phyloP scores from a whole-genome alignment of 37 sponge, comb jelly and placozoan species.

The Halisarca cf. caerulea region DNA sequence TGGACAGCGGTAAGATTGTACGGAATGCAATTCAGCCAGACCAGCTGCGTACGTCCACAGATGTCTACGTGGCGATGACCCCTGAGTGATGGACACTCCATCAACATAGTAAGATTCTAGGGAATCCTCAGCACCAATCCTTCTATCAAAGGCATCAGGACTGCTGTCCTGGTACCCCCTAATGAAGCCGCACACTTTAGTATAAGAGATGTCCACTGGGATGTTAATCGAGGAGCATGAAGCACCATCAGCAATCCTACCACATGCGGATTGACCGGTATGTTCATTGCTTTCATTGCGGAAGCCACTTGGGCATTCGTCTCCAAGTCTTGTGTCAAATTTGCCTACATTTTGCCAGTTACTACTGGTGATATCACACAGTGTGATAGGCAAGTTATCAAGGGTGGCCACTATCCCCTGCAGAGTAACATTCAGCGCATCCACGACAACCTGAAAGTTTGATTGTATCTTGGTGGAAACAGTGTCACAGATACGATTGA shows the following conservation, averaged over 20 bases:
- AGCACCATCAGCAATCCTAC: background rate
- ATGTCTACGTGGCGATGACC: slow-evolving; percentile 4
- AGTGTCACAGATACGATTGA: too few species aligned
- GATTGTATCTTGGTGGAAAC: too few species aligned
- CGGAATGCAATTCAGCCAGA: background rate
- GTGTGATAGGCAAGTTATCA: too few species aligned
- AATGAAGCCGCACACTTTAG: slow-evolving; percentile 47
- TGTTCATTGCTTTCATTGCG: background rate
- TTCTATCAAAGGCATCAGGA: slow-evolving; percentile 17
- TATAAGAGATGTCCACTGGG: slow-evolving; percentile 4
- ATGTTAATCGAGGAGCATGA: slow-evolving; percentile 12
- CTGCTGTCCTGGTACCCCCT: slow-evolving; percentile 33
- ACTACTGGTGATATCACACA: slow-evolving; percentile 11
- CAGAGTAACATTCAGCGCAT: too few species aligned
- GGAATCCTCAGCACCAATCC: background rate
- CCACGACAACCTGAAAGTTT: too few species aligned
- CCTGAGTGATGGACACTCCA: slow-evolving; percentile 3
- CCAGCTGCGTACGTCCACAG: slow-evolving; percentile 11
- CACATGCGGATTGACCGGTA: background rate
- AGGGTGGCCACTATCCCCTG: too few species aligned
- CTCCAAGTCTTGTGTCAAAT: slow-evolving; percentile 26
- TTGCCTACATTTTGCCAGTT: slow-evolving; percentile 26
- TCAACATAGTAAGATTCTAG: slow-evolving; percentile 17
- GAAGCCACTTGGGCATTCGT: slow-evolving; percentile 30
- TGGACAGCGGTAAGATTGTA: background rate